phyloP scores from a whole-genome alignment of 1,140 invertebrate species.

The Ectropis grisescens region DNA sequence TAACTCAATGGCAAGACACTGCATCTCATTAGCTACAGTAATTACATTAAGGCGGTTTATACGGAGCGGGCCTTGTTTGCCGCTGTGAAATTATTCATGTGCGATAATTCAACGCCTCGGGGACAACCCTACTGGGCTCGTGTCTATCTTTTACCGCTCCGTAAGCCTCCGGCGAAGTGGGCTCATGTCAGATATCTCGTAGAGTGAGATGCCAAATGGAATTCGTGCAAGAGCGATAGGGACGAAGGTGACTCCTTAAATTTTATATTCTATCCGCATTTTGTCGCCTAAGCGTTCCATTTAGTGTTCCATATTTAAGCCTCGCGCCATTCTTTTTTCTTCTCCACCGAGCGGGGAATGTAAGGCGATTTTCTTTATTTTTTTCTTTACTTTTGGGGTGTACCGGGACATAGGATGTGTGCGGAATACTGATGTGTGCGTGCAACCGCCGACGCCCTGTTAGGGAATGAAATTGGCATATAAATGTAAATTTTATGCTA shows the following conservation, averaged over 20 bases:
- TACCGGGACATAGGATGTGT: constrained; percentile 38
- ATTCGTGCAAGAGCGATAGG: constrained; percentile 22
- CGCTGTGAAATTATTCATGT: constrained; percentile 35
- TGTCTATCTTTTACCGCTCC: constrained; percentile 67
- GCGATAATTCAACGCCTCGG: constrained; percentile 29
- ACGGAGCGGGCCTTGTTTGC: constrained; percentile 27
- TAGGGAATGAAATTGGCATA: constrained; percentile 69
- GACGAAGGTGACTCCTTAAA: constrained; percentile 47
- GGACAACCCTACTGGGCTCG: constrained; percentile 43
- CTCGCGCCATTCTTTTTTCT: constrained; percentile 56
- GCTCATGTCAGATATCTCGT: constrained; percentile 47
- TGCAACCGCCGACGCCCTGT: constrained; percentile 55
- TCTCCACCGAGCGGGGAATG: constrained; percentile 45
- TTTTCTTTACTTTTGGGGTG: constrained; percentile 48
- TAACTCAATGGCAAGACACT: too few species aligned
- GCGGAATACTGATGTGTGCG: constrained; percentile 63
- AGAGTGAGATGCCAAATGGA: constrained; percentile 29
- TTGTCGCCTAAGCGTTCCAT: constrained; percentile 69
- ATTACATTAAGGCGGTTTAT: constrained; percentile 40
- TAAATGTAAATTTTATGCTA: constrained; percentile 71
- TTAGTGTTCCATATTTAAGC: constrained; percentile 69
- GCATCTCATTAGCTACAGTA: constrained; percentile 26
- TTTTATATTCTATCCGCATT: constrained; percentile 70
- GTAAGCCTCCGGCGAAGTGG: constrained; percentile 62
- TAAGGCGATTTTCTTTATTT: constrained; percentile 52